Evolutionary conservation across 2,797 vertebrate genomes (phyloP).

Genomic region (Cyprinella venusta): DNA sequence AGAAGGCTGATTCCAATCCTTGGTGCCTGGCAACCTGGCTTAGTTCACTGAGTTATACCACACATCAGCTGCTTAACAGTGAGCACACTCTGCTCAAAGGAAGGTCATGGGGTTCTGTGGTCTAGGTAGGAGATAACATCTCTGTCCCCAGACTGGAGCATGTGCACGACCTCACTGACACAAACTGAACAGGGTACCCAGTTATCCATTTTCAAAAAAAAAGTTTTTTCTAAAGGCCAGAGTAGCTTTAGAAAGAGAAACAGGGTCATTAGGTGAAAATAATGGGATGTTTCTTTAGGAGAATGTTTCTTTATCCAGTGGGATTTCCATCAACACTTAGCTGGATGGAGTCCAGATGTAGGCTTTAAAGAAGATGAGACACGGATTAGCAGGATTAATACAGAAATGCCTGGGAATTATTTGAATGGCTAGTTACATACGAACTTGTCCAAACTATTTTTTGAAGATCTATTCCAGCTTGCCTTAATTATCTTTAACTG

Average conservation of each 20-base stretch:
- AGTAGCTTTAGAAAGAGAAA: constrained; percentile 45
- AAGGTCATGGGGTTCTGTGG: constrained; percentile 48
- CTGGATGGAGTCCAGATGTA: constrained; percentile 64
- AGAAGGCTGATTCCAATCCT: constrained; percentile 72
- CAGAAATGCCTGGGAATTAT: constrained; percentile 38
- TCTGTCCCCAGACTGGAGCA: constrained; percentile 19
- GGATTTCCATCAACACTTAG: constrained; percentile 41
- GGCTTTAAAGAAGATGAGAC: constrained; percentile 67
- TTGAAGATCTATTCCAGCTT: neutral
- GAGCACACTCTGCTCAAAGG: constrained; percentile 26
- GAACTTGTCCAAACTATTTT: neutral
- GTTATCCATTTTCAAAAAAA: constrained; percentile 36
- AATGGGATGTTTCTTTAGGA: constrained; percentile 10
- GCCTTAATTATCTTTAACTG: neutral
- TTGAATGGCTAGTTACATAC: neutral
- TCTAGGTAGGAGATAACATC: constrained; percentile 35
- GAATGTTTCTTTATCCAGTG: constrained; percentile 38
- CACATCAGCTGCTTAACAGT: constrained; percentile 45
- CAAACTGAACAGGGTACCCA: constrained; percentile 26
- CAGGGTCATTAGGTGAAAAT: constrained; percentile 35
- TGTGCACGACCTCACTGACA: constrained; percentile 15
- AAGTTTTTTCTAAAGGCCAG: constrained; percentile 8
- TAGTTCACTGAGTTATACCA: constrained; percentile 57
- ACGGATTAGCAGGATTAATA: constrained; percentile 58
- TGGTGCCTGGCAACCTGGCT: constrained; percentile 75